Evolutionary conservation across 2,797 vertebrate species (phyloP), one percentile per base, ranked within the genome.

Genomic region (Artibeus lituratus): DNA sequence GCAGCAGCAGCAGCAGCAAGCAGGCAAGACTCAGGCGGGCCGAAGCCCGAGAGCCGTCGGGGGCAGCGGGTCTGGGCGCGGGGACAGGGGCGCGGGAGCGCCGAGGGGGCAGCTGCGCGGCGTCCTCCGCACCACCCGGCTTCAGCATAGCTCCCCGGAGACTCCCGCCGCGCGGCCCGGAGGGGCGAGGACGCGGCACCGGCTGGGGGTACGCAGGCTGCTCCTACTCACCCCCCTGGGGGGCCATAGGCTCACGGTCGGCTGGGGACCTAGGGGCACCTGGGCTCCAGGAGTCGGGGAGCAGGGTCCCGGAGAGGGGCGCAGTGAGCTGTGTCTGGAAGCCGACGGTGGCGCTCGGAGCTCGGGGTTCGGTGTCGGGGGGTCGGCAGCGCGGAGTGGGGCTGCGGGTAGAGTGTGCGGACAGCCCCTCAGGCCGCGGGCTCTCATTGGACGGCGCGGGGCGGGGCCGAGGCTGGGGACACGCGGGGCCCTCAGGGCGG

Each of bases 131-230:
- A 97, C 98, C 97, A 91, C 98, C 98, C 91, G 98, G 98, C 97
- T 98, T 98, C 98, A 98, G 98, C 99, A 99, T 99, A 98, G 97
- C 98, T 97, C 97, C 98, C 96, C 89, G 86, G 91, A 95, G 97
- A 96, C 96, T 87, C 67, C 92, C 73, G 95, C 96, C 96, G 82
- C 78, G 90, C 85, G 80, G 91, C 70, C 97, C 92, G 53, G 93
- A 91, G 89, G 95, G 97, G 91, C 57, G 81, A 91, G 96, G 62
- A 90, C 90, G 49, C 96, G 89, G 69, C 84, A n/a, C 90, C 62
- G 92, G 78, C 93, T 51, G 57, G 14, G 87, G 84, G 59, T 32
- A 24, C 82, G 96, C 95, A 83, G 84, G 95, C 93, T 53, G 94
- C 67, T 47, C 89, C 94, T 35, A 42, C 91, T 90, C 94, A 47